Base-by-base conservation (phyloP, 2,113 vertebrate species). In the Speoplatyrhinus poulsoni region DNA sequence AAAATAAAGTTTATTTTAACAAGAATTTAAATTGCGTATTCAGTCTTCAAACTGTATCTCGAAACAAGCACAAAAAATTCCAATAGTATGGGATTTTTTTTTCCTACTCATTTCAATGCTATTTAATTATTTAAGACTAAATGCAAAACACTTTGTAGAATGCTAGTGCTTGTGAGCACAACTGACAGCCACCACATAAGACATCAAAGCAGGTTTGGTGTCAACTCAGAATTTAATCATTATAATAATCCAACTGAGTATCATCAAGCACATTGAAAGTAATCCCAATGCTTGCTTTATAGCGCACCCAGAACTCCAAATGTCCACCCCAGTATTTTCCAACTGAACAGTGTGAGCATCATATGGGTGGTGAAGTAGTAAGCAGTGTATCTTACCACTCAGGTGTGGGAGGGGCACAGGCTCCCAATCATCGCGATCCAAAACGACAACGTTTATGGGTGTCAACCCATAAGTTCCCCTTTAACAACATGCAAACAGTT, bases 131-230 rank as follows among this genome's bases (percentile, higher is more conserved):
- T 19, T 17, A 56, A n/a, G 10, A 56, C 15, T 9, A n/a, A 56
- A 56, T 59, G 17, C 17, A 33, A 19, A 33, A 33, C 12, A 33
- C 9, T 52, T 52, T 52, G 52, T 56, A 55, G 7, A 64, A 52
- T 19, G 69, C 67, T 65, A 53, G 17, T 1, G 48, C 69, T 67
- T n/a, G 47, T 16, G 54, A 67, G 60, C 50, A 1, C 26, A 26
- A 26, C 26, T 26, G 26, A 26, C 13, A 1, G 63, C 57, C 79
- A 84, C 79, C 77, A 85, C 73, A 75, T 72, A 2, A 36, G 12
- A 70, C 70, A 71, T 74, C 73, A 32, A 86, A 76, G 66, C 74
- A 62, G 64, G 41, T 50, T 17, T 48, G 4, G 62, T 53, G 60
- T 56, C 46, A 62, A 41, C 62, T 54, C 67, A 55, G 9, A 77